Base-by-base conservation (phyloP, 2,113 vertebrate genomes). In the Oreochromis niloticus region DNA sequence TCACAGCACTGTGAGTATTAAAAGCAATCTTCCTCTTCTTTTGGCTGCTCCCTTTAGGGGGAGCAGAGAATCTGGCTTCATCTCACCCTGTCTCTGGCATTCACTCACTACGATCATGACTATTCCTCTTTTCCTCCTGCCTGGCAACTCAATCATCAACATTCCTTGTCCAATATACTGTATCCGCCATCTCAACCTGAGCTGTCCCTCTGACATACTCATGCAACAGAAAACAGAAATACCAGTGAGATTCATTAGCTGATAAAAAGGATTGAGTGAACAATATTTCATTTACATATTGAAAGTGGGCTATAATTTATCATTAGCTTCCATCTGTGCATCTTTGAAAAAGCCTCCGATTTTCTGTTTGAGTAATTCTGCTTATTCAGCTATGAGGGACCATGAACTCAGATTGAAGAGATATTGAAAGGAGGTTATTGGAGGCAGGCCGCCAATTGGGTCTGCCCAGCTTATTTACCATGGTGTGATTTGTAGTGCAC, bases 1-100 rank as follows among this genome's bases (percentile, higher is more conserved):
- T 57, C 52, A 10, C 9, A 63, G 87, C 63, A 82, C 50, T 88
- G 81, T 24, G 71, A 84, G 87, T 87, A 85, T 83, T 88, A 87
- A 91, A 91, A 92, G 91, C 88, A 84, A 94, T 75, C 39, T 27
- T 73, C 22, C 14, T 27, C 41, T 48, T 19, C 68, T 73, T 73
- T 46, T 7, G 68, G 68, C 68, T 73, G 14, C 41, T 73, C 68
- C 1, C 68, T 27, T 75, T 75, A 30, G 68, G 0, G 68, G 24
- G 41, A 48, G 68, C 41, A 48, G 41, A 75, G 24, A 46, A 30
- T 75, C 24, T 73, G 41, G 22, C 41, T 73, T 73, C 41, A 46
- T 73, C 14, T 27, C 41, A 1, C 34, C 63, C 11, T 0, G 2
- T 68, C n/a, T 41, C 19, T 24, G 41, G 14, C 68, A 73, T 30